Percentiles rank a stretch among this genome's conserved stretches.
These are phyloP conservation scores for Epizoanthus scotinus DNA, from an alignment of 92 coral and sea anemone genomes.

Conservation along the genomic window DNA sequence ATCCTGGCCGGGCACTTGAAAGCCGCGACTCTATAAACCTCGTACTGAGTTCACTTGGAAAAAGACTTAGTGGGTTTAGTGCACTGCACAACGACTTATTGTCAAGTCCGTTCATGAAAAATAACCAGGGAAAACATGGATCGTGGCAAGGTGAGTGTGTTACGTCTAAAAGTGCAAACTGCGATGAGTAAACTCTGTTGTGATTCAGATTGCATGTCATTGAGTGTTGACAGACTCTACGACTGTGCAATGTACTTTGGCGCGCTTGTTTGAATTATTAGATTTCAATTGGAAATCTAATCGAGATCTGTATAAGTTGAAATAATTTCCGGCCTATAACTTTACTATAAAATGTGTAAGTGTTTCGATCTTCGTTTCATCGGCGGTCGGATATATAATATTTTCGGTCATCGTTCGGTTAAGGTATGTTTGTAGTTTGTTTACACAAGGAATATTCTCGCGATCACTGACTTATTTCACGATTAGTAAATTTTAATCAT, in stretches of 20 bases:
- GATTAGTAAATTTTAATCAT: no score
- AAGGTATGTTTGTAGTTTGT: not conserved
- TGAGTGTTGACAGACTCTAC: no score
- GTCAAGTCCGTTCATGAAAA: slow-evolving; percentile 60
- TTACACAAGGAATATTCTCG: slow-evolving; percentile 8
- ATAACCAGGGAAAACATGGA: slow-evolving; percentile 46
- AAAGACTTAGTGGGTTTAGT: slow-evolving; percentile 54
- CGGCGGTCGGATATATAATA: not conserved
- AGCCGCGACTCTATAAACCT: slow-evolving; percentile 36
- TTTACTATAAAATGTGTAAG: no score
- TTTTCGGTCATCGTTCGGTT: no score
- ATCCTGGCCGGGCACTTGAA: not conserved
- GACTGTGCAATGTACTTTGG: slow-evolving; percentile 13
- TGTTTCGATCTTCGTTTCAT: no score
- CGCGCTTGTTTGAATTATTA: no score
- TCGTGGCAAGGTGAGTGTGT: slow-evolving; percentile 62
- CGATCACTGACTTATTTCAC: no score
- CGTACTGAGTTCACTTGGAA: slow-evolving; percentile 42
- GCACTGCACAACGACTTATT: slow-evolving; percentile 53
- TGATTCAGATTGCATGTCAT: not conserved
- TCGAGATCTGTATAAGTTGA: no score
- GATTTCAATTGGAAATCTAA: no score
- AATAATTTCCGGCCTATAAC: no score
- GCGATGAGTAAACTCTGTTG: not conserved
- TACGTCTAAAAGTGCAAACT: not conserved